Percentiles rank a stretch among this genome's conserved stretches.
These are phyloP conservation scores for Karalla daura DNA, from an alignment of 2,797 vertebrate species.

Conservation along the genomic window DNA sequence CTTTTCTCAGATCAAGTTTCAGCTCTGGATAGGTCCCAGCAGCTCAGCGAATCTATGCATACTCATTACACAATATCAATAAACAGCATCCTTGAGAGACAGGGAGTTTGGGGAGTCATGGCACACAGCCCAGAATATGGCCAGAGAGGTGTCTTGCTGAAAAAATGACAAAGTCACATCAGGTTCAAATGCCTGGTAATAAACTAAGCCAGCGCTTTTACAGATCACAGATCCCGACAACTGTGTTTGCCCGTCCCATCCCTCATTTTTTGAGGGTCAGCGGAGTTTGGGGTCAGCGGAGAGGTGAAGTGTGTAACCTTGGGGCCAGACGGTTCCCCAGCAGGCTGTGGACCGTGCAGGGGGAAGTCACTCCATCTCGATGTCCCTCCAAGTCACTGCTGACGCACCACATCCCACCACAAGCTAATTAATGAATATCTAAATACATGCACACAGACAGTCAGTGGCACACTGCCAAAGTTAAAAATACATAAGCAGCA, in stretches of 20 bases:
- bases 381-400: conserved; percentile 49
- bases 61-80: conserved; percentile 56
- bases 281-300: conserved; percentile 62
- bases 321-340: conserved; percentile 77
- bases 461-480: conserved; percentile 13
- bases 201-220: conserved; percentile 24
- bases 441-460: conserved; percentile 30
- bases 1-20: conserved; percentile 39
- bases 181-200: conserved; percentile 37
- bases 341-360: conserved; percentile 66
- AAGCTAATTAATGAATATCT: conserved; percentile 40
- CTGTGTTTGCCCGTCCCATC: not conserved
- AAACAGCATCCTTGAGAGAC: conserved; percentile 44
- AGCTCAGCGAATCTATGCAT: conserved; percentile 47
- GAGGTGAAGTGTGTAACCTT: conserved; percentile 62
- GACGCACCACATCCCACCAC: conserved; percentile 51
- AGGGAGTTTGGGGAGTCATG: conserved; percentile 37
- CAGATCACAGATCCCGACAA: conserved; percentile 15
- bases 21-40: conserved; percentile 25
- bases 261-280: conserved; percentile 16
- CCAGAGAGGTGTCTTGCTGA: conserved; percentile 21
- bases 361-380: conserved; percentile 54
- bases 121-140: conserved; percentile 45
- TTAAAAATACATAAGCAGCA: conserved; percentile 20
- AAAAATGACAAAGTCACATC: conserved; percentile 30